phyloP scores from a whole-genome alignment of 2,888 invertebrate species.

The Mylabris sibirica region DNA sequence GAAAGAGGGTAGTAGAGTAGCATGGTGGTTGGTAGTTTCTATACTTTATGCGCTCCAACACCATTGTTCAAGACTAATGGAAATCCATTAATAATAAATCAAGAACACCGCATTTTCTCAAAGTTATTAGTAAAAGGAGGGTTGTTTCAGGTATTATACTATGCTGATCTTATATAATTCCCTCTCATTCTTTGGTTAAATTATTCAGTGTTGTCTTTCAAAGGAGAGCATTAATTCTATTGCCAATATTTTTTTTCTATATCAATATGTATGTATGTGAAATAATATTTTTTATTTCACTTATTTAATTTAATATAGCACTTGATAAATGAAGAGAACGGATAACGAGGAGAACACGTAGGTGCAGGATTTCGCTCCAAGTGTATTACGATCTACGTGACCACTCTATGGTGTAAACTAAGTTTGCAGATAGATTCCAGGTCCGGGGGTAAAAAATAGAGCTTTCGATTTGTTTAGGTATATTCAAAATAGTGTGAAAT shows the following conservation, averaged over 20 bases:
- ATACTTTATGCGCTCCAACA: constrained; percentile 43
- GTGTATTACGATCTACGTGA: constrained; percentile 28
- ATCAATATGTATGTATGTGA: no score
- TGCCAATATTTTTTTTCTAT: no score
- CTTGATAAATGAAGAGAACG: constrained; percentile 33
- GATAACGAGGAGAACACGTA: constrained; percentile 32
- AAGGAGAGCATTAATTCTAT: not conserved
- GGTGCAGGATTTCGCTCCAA: constrained; percentile 29
- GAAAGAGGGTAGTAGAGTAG: constrained; percentile 20
- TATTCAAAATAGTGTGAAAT: constrained; percentile 3
- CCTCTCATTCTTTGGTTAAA: not conserved
- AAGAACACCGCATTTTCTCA: constrained; percentile 49
- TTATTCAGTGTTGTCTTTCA: not conserved
- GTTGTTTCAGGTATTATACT: constrained; percentile 37
- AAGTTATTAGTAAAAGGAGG: constrained; percentile 42
- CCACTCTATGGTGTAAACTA: constrained; percentile 10
- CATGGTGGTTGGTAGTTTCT: constrained; percentile 1
- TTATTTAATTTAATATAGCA: constrained; percentile 19
- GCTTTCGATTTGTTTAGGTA: no score
- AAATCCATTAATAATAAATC: constrained; percentile 59
- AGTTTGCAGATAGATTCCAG: not conserved
- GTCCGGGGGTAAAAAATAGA: no score
- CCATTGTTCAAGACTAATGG: constrained; percentile 57
- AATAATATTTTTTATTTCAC: constrained; percentile 17
- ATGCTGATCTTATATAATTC: not conserved